These are phyloP conservation scores for Rhorus exstirpatorius DNA, from an alignment of 2,888 invertebrate genomes.

Conservation along the genomic window DNA sequence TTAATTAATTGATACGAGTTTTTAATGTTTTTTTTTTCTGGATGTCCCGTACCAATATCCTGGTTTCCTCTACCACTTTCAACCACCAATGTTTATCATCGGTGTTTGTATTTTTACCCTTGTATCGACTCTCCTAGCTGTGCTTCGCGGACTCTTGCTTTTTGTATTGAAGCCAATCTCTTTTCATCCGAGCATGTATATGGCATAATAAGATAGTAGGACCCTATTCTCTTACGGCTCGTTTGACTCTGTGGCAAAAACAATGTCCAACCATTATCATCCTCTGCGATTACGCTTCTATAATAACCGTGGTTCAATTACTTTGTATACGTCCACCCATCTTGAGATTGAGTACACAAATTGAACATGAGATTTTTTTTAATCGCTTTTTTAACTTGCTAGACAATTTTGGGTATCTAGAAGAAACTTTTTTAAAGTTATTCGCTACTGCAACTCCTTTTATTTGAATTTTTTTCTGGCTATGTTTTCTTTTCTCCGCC, in stretches of 20 bases:
- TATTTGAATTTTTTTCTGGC: too few species aligned
- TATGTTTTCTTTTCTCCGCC: too few species aligned
- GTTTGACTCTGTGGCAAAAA: conserved; percentile 59
- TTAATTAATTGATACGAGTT: conserved; percentile 26
- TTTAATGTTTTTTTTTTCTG: conserved; percentile 8
- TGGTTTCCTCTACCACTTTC: neutral
- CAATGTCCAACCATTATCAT: conserved; percentile 47
- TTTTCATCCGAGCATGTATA: conserved; percentile 14
- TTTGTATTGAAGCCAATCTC: conserved; percentile 12
- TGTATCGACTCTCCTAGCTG: neutral
- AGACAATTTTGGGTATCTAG: too few species aligned
- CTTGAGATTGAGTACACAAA: too few species aligned
- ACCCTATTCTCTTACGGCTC: conserved; percentile 62
- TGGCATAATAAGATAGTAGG: neutral
- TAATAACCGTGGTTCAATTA: neutral
- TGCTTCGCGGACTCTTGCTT: conserved; percentile 6
- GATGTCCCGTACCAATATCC: conserved; percentile 29
- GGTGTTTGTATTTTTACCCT: conserved; percentile 4
- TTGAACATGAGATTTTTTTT: neutral
- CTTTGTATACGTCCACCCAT: too few species aligned
- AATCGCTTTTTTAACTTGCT: too few species aligned
- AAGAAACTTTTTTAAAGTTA: too few species aligned
- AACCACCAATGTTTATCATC: conserved; percentile 23
- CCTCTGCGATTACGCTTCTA: conserved; percentile 45
- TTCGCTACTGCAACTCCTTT: too few species aligned